Percentiles rank a stretch among this genome's conserved stretches.
Evolutionary conservation across 2,888 invertebrate species (phyloP).

Genomic region (Parnassius smintheus): DNA sequence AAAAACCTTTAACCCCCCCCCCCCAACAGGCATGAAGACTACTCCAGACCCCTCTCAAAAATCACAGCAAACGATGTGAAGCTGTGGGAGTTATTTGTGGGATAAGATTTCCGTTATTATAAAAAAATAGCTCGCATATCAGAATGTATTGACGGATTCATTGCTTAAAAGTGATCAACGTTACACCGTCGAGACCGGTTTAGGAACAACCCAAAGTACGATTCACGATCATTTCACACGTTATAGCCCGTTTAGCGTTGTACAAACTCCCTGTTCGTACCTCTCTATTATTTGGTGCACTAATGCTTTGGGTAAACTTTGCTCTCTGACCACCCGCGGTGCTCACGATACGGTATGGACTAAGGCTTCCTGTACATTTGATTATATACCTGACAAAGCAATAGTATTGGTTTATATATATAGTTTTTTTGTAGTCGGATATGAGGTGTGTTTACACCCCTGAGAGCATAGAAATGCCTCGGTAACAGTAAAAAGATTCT

Average conservation of each 20-base stretch:
- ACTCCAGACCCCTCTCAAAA: too few species aligned
- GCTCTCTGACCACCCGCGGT: slow-evolving; percentile 42
- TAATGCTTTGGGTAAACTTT: slow-evolving; percentile 40
- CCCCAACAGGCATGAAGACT: too few species aligned
- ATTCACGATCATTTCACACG: slow-evolving; percentile 40
- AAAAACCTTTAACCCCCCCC: too few species aligned
- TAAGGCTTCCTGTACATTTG: slow-evolving; percentile 10
- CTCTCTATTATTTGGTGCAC: slow-evolving; percentile 41
- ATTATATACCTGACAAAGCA: background rate
- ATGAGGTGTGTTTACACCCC: too few species aligned
- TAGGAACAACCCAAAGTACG: slow-evolving; percentile 13
- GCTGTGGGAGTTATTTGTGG: too few species aligned
- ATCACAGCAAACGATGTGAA: too few species aligned
- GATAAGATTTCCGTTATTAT: too few species aligned
- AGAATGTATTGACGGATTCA: background rate
- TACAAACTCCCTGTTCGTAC: slow-evolving; percentile 31
- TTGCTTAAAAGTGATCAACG: slow-evolving; percentile 19
- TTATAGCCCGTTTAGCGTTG: slow-evolving; percentile 39
- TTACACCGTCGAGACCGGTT: slow-evolving; percentile 28
- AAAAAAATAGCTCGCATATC: too few species aligned
- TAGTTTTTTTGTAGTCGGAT: too few species aligned
- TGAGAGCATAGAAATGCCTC: too few species aligned
- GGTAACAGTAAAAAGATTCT: too few species aligned
- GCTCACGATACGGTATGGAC: slow-evolving; percentile 13
- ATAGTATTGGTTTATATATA: too few species aligned